Percentiles rank a stretch among this genome's conserved stretches.
phyloP scores from a whole-genome alignment of 2,888 invertebrate species.

The Cephus pulcher region DNA sequence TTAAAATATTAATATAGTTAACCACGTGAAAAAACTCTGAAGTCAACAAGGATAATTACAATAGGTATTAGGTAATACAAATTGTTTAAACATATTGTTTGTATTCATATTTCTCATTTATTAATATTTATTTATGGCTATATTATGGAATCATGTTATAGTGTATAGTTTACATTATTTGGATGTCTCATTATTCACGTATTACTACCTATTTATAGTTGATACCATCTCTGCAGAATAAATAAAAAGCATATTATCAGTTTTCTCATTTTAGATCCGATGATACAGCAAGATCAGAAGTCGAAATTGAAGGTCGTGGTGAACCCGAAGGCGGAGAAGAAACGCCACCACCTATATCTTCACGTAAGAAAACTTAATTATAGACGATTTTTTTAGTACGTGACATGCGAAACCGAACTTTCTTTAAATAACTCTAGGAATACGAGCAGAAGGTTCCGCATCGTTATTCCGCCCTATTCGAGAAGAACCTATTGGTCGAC shows the following conservation, averaged over 20 bases:
- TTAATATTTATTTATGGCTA: not conserved
- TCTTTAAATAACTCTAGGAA: constrained; percentile 30
- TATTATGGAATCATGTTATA: not conserved
- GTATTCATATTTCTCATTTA: not conserved
- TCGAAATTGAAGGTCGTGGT: constrained; percentile 65
- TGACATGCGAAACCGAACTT: not conserved
- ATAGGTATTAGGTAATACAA: not conserved
- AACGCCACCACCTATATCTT: constrained; percentile 56
- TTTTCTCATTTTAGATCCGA: constrained; percentile 72
- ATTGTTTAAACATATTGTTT: not conserved
- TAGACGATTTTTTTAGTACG: not conserved
- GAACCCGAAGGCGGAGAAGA: constrained; percentile 67
- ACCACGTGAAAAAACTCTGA: not conserved
- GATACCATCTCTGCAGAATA: constrained; percentile 62
- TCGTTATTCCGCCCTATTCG: constrained; percentile 61
- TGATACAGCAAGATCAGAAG: constrained; percentile 76
- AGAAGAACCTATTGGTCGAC: constrained; percentile 53
- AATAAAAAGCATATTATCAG: not conserved
- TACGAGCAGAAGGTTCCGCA: constrained; percentile 39
- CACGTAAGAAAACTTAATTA: constrained; percentile 41
- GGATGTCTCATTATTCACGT: not conserved
- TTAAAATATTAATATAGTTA: not conserved
- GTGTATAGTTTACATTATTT: not conserved
- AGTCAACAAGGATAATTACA: not conserved
- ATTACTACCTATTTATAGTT: not conserved